Percentiles rank a stretch among this genome's conserved stretches.
Evolutionary conservation across 2,113 vertebrate species (phyloP).

Genomic region (Anas platyrhynchos): DNA sequence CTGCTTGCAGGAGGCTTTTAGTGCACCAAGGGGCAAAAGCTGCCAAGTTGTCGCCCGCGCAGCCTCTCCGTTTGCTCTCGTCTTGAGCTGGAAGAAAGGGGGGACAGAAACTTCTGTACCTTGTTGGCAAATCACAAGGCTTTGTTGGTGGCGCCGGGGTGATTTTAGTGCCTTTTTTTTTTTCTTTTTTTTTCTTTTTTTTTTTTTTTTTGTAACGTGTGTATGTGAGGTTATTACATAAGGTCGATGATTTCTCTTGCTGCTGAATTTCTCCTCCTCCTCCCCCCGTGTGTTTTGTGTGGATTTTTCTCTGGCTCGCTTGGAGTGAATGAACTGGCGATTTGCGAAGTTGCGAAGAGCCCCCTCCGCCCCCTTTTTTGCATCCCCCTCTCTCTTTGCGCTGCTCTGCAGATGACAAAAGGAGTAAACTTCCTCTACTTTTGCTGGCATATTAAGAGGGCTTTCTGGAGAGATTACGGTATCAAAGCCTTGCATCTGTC

Average conservation of each 20-base stretch:
- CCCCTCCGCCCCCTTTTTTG: background rate
- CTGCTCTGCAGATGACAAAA: slow-evolving; percentile 63
- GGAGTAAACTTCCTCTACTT: slow-evolving; percentile 70
- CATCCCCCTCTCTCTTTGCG: slow-evolving; percentile 42
- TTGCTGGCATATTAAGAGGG: slow-evolving; percentile 40
- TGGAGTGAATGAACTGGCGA: slow-evolving; percentile 64
- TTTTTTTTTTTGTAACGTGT: background rate
- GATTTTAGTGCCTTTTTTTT: slow-evolving; percentile 46
- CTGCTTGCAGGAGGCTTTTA: background rate
- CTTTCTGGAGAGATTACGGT: slow-evolving; percentile 56
- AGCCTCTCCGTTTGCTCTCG: background rate
- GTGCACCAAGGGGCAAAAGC: background rate
- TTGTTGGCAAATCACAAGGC: slow-evolving; percentile 18
- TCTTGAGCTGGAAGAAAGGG: background rate
- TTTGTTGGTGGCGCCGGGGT: slow-evolving; percentile 25
- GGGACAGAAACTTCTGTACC: slow-evolving; percentile 13
- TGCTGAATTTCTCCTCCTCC: slow-evolving; percentile 38
- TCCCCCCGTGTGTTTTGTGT: slow-evolving; percentile 21
- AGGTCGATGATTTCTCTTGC: slow-evolving; percentile 61
- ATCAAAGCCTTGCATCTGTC: slow-evolving; percentile 53
- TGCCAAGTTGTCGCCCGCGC: background rate
- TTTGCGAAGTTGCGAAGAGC: slow-evolving; percentile 54
- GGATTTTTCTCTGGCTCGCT: slow-evolving; percentile 63
- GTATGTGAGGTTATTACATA: slow-evolving; percentile 58
- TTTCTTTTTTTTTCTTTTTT: too few species aligned